These are phyloP conservation scores for Xenus cinereus DNA, from an alignment of 2,113 vertebrate species.

Conservation along the genomic window DNA sequence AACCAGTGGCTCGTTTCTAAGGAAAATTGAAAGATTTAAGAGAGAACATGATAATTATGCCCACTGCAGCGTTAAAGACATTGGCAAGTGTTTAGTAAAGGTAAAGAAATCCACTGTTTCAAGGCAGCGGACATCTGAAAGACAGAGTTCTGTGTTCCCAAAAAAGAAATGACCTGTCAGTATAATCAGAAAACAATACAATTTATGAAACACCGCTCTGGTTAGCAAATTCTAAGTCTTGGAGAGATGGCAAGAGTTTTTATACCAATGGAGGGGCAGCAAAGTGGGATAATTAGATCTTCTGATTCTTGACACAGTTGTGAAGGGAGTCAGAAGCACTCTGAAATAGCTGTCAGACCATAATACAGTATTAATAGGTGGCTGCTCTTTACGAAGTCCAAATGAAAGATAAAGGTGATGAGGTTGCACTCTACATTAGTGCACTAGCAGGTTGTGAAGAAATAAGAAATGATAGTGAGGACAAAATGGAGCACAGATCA, in stretches of 20 bases:
- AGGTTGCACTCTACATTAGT: neutral
- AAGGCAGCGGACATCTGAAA: neutral
- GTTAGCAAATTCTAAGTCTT: neutral
- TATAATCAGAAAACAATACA: neutral
- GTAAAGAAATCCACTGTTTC: neutral
- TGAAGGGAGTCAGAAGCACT: neutral
- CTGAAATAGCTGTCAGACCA: neutral
- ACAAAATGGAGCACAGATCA: neutral
- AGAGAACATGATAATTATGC: neutral
- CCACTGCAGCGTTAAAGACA: neutral
- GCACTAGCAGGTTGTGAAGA: neutral
- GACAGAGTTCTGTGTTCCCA: neutral
- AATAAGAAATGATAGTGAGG: neutral
- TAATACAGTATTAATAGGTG: neutral
- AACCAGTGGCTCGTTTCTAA: fast-evolving
- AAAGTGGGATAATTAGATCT: neutral
- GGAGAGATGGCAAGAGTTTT: neutral
- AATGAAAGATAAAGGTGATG: neutral
- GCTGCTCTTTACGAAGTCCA: neutral
- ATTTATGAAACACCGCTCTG: neutral
- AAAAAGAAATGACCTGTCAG: neutral
- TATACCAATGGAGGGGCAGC: neutral
- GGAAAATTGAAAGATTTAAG: neutral
- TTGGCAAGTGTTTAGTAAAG: neutral
- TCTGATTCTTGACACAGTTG: neutral